A percentile compares a stretch with the other conserved stretches of the same genome.
These are phyloP conservation scores for Numenius phaeopus DNA, from an alignment of 2,797 vertebrate species.

Conservation along the genomic window DNA sequence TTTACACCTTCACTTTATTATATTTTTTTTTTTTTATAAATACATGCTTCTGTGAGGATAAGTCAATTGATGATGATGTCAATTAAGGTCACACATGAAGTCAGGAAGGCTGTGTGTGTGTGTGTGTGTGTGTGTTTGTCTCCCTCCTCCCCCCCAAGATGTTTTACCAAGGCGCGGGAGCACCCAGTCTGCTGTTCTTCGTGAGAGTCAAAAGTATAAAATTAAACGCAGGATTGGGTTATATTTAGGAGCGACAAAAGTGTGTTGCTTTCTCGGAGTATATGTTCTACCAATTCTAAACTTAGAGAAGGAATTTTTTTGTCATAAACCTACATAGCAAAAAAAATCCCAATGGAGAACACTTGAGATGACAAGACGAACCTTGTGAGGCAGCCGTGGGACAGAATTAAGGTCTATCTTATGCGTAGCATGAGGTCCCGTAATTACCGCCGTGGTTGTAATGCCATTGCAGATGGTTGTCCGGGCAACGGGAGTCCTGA, in stretches of 20 bases:
- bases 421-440: accelerated
- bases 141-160: not conserved
- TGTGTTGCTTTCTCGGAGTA: not conserved
- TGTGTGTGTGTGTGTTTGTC: not conserved
- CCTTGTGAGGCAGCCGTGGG: not conserved
- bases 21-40: not conserved
- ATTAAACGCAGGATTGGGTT: not conserved
- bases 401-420: not conserved
- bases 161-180: not conserved
- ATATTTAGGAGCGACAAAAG: not conserved
- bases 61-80: not conserved
- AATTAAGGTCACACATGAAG: not conserved
- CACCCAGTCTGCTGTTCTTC: not conserved
- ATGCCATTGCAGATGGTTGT: not conserved
- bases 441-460: not conserved
- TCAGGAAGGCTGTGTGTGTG: not conserved
- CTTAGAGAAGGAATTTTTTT: not conserved
- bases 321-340: not conserved
- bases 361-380: accelerated
- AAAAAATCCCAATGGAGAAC: not conserved
- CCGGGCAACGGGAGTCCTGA: not conserved
- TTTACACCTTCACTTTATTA: not conserved
- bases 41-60: not conserved
- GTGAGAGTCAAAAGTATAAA: not conserved
- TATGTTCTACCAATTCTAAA: not conserved